A percentile compares a stretch with the other conserved stretches of the same genome.
phyloP scores from a whole-genome alignment of 2,113 vertebrate species.

The Sula dactylatra region DNA sequence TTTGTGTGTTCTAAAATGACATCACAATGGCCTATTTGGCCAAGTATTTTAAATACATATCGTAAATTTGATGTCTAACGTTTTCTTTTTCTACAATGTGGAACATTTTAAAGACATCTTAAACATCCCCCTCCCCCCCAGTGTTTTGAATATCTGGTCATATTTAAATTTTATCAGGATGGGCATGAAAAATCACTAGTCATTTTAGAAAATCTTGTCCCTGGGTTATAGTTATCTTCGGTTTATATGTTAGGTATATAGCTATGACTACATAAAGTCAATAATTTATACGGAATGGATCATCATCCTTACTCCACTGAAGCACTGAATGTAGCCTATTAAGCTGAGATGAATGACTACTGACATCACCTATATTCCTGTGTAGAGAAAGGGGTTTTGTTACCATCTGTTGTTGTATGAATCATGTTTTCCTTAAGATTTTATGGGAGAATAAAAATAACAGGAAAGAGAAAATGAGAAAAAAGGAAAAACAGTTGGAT shows the following conservation, averaged over 20 bases:
- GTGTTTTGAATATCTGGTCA: neutral
- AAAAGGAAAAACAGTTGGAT: neutral
- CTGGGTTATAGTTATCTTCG: neutral
- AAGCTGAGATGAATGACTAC: conserved; percentile 16
- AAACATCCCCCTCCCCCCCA: neutral
- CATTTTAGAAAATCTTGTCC: neutral
- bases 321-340: neutral
- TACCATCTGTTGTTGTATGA: conserved; percentile 49
- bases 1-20: neutral
- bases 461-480: neutral
- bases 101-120: neutral
- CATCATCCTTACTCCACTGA: neutral
- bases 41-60: neutral
- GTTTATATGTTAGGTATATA: neutral
- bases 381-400: neutral
- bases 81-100: neutral
- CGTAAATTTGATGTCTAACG: neutral
- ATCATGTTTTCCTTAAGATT: conserved; percentile 24
- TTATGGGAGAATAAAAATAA: conserved; percentile 6
- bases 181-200: neutral
- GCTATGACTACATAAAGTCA: neutral
- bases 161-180: neutral
- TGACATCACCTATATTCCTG: conserved; percentile 4
- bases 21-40: neutral
- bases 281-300: neutral